Conservation (phyloP, 2,888 invertebrate genomes). For the Diarsia mendica region DNA sequence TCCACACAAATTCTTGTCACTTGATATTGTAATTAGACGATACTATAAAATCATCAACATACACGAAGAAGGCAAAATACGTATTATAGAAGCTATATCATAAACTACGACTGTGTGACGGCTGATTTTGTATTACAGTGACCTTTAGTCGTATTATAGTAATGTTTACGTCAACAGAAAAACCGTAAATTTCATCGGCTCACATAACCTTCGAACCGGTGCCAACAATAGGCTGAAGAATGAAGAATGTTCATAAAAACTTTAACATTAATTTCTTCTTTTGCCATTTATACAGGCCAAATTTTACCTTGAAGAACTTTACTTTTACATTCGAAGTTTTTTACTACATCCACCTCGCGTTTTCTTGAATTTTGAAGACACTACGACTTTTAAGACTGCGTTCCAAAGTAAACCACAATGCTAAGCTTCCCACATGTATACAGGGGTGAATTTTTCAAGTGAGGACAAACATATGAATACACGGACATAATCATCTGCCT, state of each 20-base stretch:
- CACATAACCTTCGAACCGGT: not conserved
- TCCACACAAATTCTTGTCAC: too few relatives aligned
- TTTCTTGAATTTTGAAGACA: conserved; percentile 24
- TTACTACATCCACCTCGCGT: conserved; percentile 17
- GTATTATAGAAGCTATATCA: too few relatives aligned
- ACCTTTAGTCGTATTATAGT: not conserved
- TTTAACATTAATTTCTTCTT: conserved; percentile 30
- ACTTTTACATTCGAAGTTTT: conserved; percentile 36
- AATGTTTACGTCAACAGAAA: not conserved
- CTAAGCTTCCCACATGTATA: not conserved
- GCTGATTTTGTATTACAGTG: not conserved
- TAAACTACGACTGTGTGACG: not conserved
- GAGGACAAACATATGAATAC: too few relatives aligned
- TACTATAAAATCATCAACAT: too few relatives aligned
- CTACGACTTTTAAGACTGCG: not conserved
- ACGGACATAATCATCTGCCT: too few relatives aligned
- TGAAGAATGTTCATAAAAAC: conserved; percentile 21
- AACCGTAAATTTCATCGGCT: not conserved
- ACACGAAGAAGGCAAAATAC: too few relatives aligned
- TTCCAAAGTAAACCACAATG: not conserved
- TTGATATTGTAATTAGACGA: too few relatives aligned
- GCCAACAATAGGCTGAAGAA: not conserved
- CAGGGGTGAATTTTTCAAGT: too few relatives aligned
- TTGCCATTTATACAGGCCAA: conserved; percentile 12
- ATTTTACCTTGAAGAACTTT: conserved; percentile 4